Conservation (phyloP, 2,888 invertebrate genomes). For the Coelopa pilipes region DNA sequence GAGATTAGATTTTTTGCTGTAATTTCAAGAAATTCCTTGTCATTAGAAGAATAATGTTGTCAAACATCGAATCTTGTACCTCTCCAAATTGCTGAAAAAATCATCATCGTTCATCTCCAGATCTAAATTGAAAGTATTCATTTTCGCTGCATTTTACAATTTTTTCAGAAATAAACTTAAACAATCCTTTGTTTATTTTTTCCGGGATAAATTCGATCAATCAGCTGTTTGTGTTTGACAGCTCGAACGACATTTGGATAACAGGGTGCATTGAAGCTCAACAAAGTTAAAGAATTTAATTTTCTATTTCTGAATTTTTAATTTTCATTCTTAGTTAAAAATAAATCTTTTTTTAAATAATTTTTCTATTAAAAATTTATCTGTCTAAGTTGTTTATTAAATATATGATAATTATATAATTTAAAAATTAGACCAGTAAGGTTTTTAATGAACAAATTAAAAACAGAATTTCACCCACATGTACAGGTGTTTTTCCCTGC, state of each 20-base stretch:
- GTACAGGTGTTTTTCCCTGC: not conserved
- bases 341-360: no score
- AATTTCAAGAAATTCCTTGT: not conserved
- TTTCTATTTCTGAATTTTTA: no score
- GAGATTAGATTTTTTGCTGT: conserved; percentile 48
- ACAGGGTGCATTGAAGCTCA: no score
- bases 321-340: no score
- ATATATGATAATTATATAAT: no score
- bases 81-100: conserved; percentile 48
- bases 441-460: no score
- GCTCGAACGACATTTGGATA: no score
- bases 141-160: conserved; percentile 33
- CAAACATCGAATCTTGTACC: conserved; percentile 37
- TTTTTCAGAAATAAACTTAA: conserved; percentile 10
- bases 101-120: conserved; percentile 45
- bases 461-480: no score
- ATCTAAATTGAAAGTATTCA: conserved; percentile 44
- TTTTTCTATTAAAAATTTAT: no score
- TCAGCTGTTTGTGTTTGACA: not conserved
- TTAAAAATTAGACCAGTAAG: no score
- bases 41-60: not conserved
- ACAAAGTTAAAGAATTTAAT: no score
- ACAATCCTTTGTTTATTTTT: conserved; percentile 8
- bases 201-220: not conserved
- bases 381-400: no score